Evolutionary conservation across 2,797 vertebrate species (phyloP), one percentile per base, ranked within the genome.

Genomic region (Semotilus atromaculatus): DNA sequence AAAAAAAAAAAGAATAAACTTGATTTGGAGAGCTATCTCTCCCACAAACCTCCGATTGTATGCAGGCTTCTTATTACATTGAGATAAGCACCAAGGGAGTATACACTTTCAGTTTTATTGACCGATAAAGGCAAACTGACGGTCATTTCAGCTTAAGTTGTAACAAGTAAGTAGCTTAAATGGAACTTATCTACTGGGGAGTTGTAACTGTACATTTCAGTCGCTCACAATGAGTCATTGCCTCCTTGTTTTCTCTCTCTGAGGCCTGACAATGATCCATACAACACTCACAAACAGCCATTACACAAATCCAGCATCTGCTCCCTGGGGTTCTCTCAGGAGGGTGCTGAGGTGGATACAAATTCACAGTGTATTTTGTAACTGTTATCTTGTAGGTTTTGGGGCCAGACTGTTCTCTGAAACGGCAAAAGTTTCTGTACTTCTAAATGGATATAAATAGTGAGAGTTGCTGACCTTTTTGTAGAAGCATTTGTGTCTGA

Each of bases 51-150:
- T 70, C 40, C 48, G 70, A 18, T 58, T 38, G 19, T 53, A 73
- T 58, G 73, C 34, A 58, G 60, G 43, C 23, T 83, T 68, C 36
- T 77, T 66, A 75, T 26, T 82, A 58, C 58, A 74, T 36, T 40
- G 58, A 66, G 60, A 67, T 51, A 51, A 2, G n/a, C 45, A 45
- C 62, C 21, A 7, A 53, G 81, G 58, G 72, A 64, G 45, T 51
- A 83, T 55, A 76, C 58, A 55, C 40, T 34, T 67, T 67, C 18
- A 70, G 34, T 84, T 84, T 84, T 78, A 77, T 84, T 78, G 82
- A 45, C 82, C 64, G 38, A 84, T 77, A 55, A 76, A 84, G 48
- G 8, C 64, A 68, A 76, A 70, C 48, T 31, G 48, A 13, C 36
- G 64, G 73, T 77, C 64, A 68, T 29, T 78, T 84, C 74, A 36